Conservation (phyloP, 2,797 vertebrate species). For the Psittacula derbiana region DNA sequence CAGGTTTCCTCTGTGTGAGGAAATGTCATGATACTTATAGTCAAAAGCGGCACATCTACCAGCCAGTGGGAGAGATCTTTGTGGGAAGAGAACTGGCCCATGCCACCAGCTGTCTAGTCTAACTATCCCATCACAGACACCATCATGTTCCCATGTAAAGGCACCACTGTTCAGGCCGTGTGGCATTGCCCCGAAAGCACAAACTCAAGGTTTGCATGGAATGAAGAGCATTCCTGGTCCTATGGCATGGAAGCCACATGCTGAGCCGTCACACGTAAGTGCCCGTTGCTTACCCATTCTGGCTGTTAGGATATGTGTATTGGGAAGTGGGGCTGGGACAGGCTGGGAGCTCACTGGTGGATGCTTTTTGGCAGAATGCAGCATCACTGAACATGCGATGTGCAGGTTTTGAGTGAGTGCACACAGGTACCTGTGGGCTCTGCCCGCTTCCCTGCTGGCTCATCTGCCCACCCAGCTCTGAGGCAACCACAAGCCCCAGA, state of each 20-base stretch:
- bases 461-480: background rate
- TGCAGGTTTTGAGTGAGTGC: background rate
- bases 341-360: background rate
- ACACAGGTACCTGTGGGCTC: background rate
- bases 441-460: background rate
- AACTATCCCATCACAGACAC: background rate
- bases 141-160: background rate
- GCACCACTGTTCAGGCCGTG: background rate
- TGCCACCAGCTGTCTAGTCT: accelerated
- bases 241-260: accelerated
- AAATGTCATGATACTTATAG: background rate
- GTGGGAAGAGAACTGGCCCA: background rate
- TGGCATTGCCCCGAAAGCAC: accelerated
- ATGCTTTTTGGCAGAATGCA: background rate
- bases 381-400: accelerated
- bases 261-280: background rate
- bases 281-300: background rate
- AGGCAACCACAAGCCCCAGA: background rate
- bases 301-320: accelerated
- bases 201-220: background rate
- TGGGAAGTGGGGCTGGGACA: background rate
- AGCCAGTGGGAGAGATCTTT: background rate
- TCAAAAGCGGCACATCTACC: background rate
- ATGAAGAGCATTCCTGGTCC: background rate
- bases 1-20: background rate